These are phyloP conservation scores for Ceyx melanurus DNA, from an alignment of 2,113 vertebrate species.

Conservation along the genomic window DNA sequence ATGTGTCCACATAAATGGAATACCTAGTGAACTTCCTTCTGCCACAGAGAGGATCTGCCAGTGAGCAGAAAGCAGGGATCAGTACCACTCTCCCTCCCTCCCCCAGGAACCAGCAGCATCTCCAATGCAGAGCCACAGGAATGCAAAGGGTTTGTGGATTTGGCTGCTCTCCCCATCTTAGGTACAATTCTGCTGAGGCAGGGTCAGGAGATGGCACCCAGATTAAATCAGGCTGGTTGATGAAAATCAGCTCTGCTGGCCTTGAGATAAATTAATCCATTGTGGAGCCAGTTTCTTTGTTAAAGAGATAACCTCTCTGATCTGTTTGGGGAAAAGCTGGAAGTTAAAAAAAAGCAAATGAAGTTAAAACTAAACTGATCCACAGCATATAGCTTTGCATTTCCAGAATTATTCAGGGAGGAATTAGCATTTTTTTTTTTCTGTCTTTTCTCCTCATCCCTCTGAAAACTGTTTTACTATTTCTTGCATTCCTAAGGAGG, in stretches of 20 bases:
- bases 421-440: neutral
- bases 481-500: neutral
- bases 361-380: neutral
- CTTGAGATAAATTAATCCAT: neutral
- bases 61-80: neutral
- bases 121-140: neutral
- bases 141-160: neutral
- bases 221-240: neutral
- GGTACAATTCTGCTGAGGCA: neutral
- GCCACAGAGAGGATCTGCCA: neutral
- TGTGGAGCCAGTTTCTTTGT: neutral
- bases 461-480: neutral
- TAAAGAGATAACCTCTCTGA: neutral
- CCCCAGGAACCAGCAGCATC: accelerated
- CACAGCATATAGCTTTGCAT: neutral
- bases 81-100: neutral
- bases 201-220: neutral
- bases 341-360: neutral
- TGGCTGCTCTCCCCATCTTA: neutral
- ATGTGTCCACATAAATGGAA: neutral
- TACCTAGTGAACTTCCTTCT: neutral
- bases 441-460: neutral
- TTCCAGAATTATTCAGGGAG: neutral
- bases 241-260: neutral
- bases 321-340: neutral